These are phyloP conservation scores for Xyliphius kryptos DNA, from an alignment of 2,113 vertebrate genomes.

Conservation along the genomic window DNA sequence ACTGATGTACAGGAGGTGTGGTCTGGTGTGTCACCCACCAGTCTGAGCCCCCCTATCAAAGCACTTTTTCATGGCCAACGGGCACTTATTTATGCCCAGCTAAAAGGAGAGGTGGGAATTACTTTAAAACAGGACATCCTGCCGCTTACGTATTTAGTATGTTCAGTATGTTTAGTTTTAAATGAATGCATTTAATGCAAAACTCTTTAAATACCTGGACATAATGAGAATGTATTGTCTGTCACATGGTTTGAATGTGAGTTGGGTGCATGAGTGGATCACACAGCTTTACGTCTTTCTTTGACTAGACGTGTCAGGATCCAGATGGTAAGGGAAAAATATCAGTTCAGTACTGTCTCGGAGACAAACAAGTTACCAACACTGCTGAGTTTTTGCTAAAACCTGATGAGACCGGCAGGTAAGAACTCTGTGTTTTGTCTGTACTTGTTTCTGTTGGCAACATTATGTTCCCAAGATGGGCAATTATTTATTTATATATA, in stretches of 20 bases:
- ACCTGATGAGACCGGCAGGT: conserved; percentile 10
- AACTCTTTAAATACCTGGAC: not conserved
- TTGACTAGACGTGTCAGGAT: not conserved
- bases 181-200: not conserved
- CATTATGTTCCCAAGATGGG: no score
- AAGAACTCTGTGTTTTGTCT: no score
- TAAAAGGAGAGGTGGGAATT: conserved; percentile 53
- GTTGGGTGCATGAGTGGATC: not conserved
- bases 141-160: no score
- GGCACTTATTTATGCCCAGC: conserved; percentile 58
- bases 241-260: not conserved
- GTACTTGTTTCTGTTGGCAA: no score
- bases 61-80: conserved; percentile 60
- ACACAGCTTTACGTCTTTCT: not conserved
- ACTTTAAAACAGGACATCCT: no score
- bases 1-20: conserved; percentile 52
- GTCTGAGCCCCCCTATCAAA: conserved; percentile 54
- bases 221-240: not conserved
- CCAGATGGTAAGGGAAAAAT: conserved; percentile 8
- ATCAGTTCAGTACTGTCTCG: conserved; percentile 10
- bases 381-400: conserved; percentile 1
- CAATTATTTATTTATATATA: no score
- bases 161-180: no score
- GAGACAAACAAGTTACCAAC: conserved; percentile 12
- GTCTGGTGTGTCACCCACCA: conserved; percentile 48